Evolutionary conservation across 2,113 vertebrate species (phyloP), one percentile per base, ranked within the genome.

Genomic region (Hemibagrus wyckioides): DNA sequence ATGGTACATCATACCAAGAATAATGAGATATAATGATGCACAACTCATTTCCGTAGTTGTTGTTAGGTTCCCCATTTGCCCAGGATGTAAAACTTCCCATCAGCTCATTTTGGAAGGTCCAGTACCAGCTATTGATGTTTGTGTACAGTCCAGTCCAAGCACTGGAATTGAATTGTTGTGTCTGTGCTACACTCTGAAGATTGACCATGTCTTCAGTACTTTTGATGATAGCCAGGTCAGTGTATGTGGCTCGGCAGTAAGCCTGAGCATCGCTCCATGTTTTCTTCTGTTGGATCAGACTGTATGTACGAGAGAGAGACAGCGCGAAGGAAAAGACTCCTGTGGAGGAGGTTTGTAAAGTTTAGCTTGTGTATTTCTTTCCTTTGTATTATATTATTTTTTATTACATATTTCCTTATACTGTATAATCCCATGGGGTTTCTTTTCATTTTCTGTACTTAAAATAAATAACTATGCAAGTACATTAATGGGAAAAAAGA

Each of bases 111-210:
- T 25, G 0, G 10, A 82, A 57, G 52, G 67, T 77, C 87, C 84
- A 88, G 15, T 30, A 25, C 87, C 87, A 88, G 56, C 44, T 82
- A 21, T 44, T 73, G 9, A 73, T 41, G 21, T 73, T 73, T 44
- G 39, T 73, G 39, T 73, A 77, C 25, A 88, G 41, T 44, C 87
- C 87, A 85, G 82, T 57, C 84, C 84, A 88, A 63, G 83, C 54
- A 15, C 3, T 23, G 11, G 61, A 41, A 1, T 0, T 13, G 10
- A 73, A 73, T 6, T 2, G 10, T 25, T 82, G 2, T 25, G 36
- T 44, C 9, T 59, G 28, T 44, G 36, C 11, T 65, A 4, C 67
- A 0, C 15, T 41, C 13, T 28, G 63, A 65, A 88, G 48, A 28
- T 63, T 41, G n/a, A 2, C 44, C 65, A 75, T 84, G 73, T 87